A percentile compares a stretch with the other conserved stretches of the same genome.
phyloP scores from a whole-genome alignment of 2,888 invertebrate species.

The Subacronicta megacephala region DNA sequence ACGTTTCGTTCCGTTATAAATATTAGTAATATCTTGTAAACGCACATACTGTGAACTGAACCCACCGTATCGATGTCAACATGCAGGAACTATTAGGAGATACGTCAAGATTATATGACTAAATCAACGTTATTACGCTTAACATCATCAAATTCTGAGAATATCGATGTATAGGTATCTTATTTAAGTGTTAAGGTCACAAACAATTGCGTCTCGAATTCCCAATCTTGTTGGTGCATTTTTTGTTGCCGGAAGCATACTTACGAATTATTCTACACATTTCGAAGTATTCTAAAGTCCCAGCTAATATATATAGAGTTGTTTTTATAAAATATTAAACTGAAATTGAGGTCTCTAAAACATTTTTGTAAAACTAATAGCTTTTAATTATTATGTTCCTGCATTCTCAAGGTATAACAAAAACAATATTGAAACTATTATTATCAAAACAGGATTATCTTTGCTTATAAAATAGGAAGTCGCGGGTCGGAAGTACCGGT shows the following conservation, averaged over 20 bases:
- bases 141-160: too few relatives aligned
- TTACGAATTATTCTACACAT: not conserved
- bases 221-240: constrained; percentile 19
- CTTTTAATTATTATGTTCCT: too few relatives aligned
- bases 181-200: too few relatives aligned
- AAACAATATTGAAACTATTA: not conserved
- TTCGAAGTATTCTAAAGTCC: not conserved
- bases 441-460: constrained; percentile 21
- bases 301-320: not conserved
- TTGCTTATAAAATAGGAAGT: constrained; percentile 76
- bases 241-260: constrained; percentile 31
- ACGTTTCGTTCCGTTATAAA: constrained; percentile 19
- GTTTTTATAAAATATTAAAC: too few relatives aligned
- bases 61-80: not conserved
- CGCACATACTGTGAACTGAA: not conserved
- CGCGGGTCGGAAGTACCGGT: constrained; percentile 81
- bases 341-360: too few relatives aligned
- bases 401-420: too few relatives aligned
- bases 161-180: too few relatives aligned
- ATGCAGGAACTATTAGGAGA: not conserved
- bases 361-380: too few relatives aligned
- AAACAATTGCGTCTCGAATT: too few relatives aligned
- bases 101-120: not conserved
- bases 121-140: too few relatives aligned
- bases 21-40: constrained; percentile 11